phyloP scores from a whole-genome alignment of 2,888 invertebrate species.

The Leptopterna dolabrata region DNA sequence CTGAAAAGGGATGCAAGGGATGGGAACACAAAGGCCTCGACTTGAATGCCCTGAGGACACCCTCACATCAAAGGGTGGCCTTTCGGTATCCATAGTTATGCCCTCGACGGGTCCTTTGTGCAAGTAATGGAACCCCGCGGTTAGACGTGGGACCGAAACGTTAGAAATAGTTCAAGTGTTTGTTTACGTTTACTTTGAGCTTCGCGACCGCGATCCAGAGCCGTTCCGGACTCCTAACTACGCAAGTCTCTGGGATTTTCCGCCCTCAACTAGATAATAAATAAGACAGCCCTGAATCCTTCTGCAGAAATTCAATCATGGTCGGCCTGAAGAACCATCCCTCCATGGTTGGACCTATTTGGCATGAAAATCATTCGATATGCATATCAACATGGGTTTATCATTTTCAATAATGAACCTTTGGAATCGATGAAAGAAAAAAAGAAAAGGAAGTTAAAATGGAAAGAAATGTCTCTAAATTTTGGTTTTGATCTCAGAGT shows the following conservation, averaged over 20 bases:
- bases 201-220: not conserved
- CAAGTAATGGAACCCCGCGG: not conserved
- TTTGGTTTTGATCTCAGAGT: too few relatives aligned
- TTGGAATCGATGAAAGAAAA: too few relatives aligned
- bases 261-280: not conserved
- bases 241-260: not conserved
- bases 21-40: constrained; percentile 32
- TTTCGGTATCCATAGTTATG: constrained; percentile 29
- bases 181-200: constrained; percentile 35
- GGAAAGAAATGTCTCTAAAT: too few relatives aligned
- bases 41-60: constrained; percentile 35
- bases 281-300: too few relatives aligned
- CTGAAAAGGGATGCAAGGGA: constrained; percentile 24
- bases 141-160: not conserved
- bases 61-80: constrained; percentile 32
- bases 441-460: too few relatives aligned
- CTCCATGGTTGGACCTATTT: too few relatives aligned
- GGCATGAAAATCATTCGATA: too few relatives aligned
- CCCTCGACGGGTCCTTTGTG: constrained; percentile 25
- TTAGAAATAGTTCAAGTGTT: constrained; percentile 43
- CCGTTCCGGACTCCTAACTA: not conserved
- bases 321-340: too few relatives aligned
- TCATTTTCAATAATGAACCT: too few relatives aligned
- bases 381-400: too few relatives aligned
- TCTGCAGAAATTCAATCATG: too few relatives aligned